Evolutionary conservation across 2,113 vertebrate genomes (phyloP).

Genomic region (Chaetodon trifascialis): DNA sequence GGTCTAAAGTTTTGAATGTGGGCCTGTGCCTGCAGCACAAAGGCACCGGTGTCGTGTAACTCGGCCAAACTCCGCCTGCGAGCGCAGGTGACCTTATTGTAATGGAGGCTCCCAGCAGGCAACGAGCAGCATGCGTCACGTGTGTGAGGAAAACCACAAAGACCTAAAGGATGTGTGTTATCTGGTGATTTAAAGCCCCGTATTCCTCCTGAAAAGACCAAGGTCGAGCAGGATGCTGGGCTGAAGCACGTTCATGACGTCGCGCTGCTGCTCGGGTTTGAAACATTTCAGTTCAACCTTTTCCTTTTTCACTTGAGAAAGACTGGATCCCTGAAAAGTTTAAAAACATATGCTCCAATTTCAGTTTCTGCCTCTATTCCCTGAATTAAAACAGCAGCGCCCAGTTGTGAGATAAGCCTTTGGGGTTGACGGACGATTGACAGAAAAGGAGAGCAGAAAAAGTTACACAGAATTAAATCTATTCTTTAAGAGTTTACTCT

Average conservation of each 20-base stretch:
- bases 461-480: too few relatives aligned
- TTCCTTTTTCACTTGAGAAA: neutral
- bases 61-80: slow-evolving; percentile 54
- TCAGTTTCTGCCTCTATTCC: neutral
- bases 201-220: slow-evolving; percentile 8
- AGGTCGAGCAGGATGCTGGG: slow-evolving; percentile 22
- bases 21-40: slow-evolving; percentile 64
- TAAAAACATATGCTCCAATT: slow-evolving; percentile 1
- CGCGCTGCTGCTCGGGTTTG: neutral
- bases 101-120: slow-evolving; percentile 44
- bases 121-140: slow-evolving; percentile 34
- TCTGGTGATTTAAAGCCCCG: slow-evolving; percentile 49
- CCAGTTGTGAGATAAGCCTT: too few relatives aligned
- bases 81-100: slow-evolving; percentile 74
- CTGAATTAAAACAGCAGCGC: too few relatives aligned
- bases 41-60: slow-evolving; percentile 70
- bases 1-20: slow-evolving; percentile 43
- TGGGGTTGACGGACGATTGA: too few relatives aligned
- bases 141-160: slow-evolving; percentile 47
- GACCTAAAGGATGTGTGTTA: slow-evolving; percentile 42
- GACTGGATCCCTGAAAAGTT: neutral
- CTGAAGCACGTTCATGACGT: slow-evolving; percentile 17
- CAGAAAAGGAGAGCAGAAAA: too few relatives aligned
- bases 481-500: too few relatives aligned
- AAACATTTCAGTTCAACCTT: neutral